Percentiles rank a stretch among this genome's conserved stretches.
phyloP scores from a whole-genome alignment of 2,888 invertebrate genomes.

The Hofmannophila pseudospretella region DNA sequence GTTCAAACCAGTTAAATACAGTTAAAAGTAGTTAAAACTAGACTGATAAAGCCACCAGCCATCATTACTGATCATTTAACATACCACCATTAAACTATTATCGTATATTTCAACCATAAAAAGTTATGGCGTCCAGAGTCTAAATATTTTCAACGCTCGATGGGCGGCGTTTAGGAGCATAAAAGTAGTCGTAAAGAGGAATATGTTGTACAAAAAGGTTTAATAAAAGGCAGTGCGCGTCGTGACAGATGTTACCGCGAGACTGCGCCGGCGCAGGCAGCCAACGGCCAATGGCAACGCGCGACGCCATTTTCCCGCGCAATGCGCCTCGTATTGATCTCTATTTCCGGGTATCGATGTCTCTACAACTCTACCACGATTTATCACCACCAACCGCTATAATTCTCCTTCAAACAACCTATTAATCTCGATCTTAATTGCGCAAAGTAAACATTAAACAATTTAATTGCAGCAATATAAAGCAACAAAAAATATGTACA shows the following conservation, averaged over 20 bases:
- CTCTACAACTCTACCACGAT: background rate
- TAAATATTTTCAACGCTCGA: constrained; percentile 62
- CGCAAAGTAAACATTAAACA: constrained; percentile 23
- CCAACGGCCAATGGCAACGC: constrained; percentile 30
- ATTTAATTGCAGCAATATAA: constrained; percentile 12
- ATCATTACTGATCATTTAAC: constrained; percentile 35
- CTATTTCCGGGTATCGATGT: constrained; percentile 12
- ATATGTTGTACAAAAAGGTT: constrained; percentile 8
- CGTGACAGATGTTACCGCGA: constrained; percentile 39
- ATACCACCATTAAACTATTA: constrained; percentile 51
- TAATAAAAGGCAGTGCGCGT: constrained; percentile 26
- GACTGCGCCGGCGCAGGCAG: constrained; percentile 25
- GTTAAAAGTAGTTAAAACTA: constrained; percentile 35
- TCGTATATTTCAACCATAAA: constrained; percentile 55
- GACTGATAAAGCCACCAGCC: constrained; percentile 45
- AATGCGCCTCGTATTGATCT: background rate
- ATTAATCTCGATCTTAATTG: constrained; percentile 22
- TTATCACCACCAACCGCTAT: constrained; percentile 2
- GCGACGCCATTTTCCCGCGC: constrained; percentile 35
- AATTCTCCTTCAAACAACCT: constrained; percentile 13
- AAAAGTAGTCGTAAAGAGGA: constrained; percentile 28
- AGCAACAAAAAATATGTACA: constrained; percentile 14
- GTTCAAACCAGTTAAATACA: constrained; percentile 10
- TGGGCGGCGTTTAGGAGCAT: constrained; percentile 35
- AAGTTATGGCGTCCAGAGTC: constrained; percentile 44